Evolutionary conservation across 1,140 invertebrate species (phyloP), one percentile per base, ranked within the genome.

Genomic region (Prorops nasuta): DNA sequence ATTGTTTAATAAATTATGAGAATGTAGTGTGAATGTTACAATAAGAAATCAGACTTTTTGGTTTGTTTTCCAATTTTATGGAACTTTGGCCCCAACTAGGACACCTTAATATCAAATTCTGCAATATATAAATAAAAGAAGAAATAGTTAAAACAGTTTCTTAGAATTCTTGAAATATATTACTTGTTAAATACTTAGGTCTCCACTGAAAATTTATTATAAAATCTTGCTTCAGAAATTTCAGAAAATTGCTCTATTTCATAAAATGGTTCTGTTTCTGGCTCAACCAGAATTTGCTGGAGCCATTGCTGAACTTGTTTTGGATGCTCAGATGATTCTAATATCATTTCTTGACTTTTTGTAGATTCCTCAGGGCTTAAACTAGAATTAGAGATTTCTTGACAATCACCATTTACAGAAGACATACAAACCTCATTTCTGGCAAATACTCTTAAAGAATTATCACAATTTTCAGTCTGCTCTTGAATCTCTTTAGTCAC

Each of bases 241-340:
- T 76, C 77, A 14, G 73, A 74, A 45, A 81, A 79, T 22, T 80
- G 76, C 10, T 65, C 72, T 3, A 68, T 58, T 41, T 77, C 75
- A 17, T 76, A 67, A 43, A 72, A 75, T 4, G 80, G 80, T 51
- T 82, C 80, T 19, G 79, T 75, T 59, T 82, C 80, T 0, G 80
- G 80, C 46, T 82, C 80, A 0, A 74, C 72, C 44, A 81, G 70
- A 17, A 82, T 82, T 44, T 82, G 78, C 7, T 74, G 71, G 20
- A 82, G 58, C 80, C 80, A 82, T 31, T 82, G 79, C 18, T 81
- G 80, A 9, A 82, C 78, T 51, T 82, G 80, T 10, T 79, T 76
- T 9, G 81, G 79, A 56, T 75, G 74, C 34, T 72, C 59, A 16
- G 51, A 52, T 34, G 18, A 52, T 56, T 71, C 51, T 20, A 16